Evolutionary conservation across 2,888 invertebrate genomes (phyloP).

Genomic region (Chouioia cunea): DNA sequence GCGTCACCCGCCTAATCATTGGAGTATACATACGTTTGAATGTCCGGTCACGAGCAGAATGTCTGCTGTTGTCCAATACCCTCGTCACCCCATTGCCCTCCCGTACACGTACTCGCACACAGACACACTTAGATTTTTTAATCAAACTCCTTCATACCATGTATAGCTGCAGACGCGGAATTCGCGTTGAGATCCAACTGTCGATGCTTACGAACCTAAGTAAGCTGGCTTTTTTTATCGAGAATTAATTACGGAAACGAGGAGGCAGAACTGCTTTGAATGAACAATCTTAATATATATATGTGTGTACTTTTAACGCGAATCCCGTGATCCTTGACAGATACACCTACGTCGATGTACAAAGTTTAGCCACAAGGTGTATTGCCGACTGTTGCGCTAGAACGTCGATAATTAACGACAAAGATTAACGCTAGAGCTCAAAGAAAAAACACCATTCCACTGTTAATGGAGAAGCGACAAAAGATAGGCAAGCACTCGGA

Average conservation of each 20-base stretch:
- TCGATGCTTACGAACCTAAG: constrained; percentile 22
- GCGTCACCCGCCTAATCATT: too few relatives aligned
- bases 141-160: too few relatives aligned
- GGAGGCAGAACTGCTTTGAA: constrained; percentile 12
- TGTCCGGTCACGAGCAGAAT: too few relatives aligned
- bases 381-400: constrained; percentile 27
- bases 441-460: too few relatives aligned
- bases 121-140: too few relatives aligned
- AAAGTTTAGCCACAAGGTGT: constrained; percentile 26
- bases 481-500: too few relatives aligned
- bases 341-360: constrained; percentile 28
- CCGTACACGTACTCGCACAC: too few relatives aligned
- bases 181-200: constrained; percentile 13
- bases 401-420: constrained; percentile 1
- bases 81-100: too few relatives aligned
- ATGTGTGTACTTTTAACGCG: constrained; percentile 16
- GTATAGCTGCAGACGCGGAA: constrained; percentile 3
- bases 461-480: too few relatives aligned
- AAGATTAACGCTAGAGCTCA: constrained; percentile 4
- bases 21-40: too few relatives aligned
- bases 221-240: constrained; percentile 18
- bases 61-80: too few relatives aligned
- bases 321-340: constrained; percentile 2
- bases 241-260: constrained; percentile 10
- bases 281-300: constrained; percentile 2